Conservation (phyloP, 2,888 invertebrate species). For the Ophion costatus region DNA sequence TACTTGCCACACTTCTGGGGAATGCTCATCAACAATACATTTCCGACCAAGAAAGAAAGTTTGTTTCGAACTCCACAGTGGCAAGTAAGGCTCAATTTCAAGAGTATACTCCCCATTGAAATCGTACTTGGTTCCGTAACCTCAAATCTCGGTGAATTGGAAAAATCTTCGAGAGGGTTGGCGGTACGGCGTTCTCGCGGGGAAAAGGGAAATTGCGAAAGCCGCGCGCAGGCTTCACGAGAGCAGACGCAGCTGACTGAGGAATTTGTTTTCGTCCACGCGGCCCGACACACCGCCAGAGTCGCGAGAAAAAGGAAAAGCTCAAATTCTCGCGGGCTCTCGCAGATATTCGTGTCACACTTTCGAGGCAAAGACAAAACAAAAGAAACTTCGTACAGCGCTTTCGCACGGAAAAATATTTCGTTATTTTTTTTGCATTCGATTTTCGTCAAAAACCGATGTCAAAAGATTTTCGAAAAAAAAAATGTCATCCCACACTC, state of each 20-base stretch:
- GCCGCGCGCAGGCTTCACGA: conserved; percentile 26
- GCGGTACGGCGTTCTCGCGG: background rate
- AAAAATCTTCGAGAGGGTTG: background rate
- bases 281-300: conserved; percentile 41
- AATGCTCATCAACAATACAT: too few relatives aligned
- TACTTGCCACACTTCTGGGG: too few relatives aligned
- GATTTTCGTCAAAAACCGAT: background rate
- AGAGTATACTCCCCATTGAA: background rate
- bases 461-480: background rate
- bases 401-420: background rate
- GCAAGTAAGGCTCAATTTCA: background rate
- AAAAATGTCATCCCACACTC: background rate
- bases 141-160: background rate
- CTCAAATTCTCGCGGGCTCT: conserved; percentile 75
- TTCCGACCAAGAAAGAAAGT: too few relatives aligned
- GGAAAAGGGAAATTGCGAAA: background rate
- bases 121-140: background rate
- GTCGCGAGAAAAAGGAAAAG: conserved; percentile 75
- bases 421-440: background rate
- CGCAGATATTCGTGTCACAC: conserved; percentile 79
- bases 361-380: conserved; percentile 66
- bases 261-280: conserved; percentile 42
- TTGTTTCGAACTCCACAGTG: too few relatives aligned
- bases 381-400: background rate
- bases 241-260: conserved; percentile 31